phyloP scores from a whole-genome alignment of 2,113 vertebrate species.

The Rousettus leschenaultii region DNA sequence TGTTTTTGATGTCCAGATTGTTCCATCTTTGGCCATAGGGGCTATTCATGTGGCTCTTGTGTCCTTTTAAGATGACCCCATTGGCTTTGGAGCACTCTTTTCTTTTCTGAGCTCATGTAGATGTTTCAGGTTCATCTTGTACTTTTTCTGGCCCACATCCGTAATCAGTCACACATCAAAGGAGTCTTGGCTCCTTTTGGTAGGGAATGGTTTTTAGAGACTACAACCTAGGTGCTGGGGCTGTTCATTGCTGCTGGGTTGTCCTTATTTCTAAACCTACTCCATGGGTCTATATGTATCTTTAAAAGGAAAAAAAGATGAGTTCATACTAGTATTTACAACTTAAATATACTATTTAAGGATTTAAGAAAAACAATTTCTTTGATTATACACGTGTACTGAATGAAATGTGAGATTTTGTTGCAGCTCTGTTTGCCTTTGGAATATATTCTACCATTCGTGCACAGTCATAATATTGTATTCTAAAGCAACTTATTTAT shows the following conservation, averaged over 20 bases:
- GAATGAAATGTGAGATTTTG: constrained; percentile 20
- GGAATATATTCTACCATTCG: not conserved
- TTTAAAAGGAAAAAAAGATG: not conserved
- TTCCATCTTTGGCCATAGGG: not conserved
- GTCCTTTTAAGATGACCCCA: not conserved
- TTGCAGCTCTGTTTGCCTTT: not conserved
- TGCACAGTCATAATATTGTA: not conserved
- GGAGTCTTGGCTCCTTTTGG: not conserved
- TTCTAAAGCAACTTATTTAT: not conserved
- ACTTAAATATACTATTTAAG: not conserved
- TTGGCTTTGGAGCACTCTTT: not conserved
- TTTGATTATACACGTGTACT: not conserved
- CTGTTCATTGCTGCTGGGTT: not conserved
- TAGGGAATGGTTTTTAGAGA: not conserved
- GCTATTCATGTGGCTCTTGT: not conserved
- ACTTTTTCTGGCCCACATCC: not conserved
- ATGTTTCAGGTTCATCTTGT: not conserved
- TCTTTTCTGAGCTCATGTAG: not conserved
- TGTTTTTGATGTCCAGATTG: not conserved
- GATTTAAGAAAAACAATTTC: not conserved
- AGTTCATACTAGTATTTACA: not conserved
- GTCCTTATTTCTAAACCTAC: not conserved
- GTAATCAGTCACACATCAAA: not conserved
- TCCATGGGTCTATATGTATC: not conserved
- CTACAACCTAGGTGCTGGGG: not conserved